phyloP scores from a whole-genome alignment of 2,113 vertebrate genomes.

The Eclectus roratus region DNA sequence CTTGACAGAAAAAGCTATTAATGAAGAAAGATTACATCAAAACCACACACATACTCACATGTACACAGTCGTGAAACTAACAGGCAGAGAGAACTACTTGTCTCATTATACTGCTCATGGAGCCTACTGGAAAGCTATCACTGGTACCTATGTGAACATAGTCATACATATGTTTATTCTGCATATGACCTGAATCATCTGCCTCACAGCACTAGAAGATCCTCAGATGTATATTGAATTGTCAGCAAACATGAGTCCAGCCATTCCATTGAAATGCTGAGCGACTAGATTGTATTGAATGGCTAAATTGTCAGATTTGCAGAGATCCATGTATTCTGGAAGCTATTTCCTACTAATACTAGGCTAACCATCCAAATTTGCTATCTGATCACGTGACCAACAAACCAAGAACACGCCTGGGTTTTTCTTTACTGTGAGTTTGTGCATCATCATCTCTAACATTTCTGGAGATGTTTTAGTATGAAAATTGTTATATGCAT shows the following conservation, averaged over 20 bases:
- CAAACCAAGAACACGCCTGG: background rate
- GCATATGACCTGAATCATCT: too few relatives aligned
- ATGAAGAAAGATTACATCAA: background rate
- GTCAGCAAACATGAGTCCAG: background rate
- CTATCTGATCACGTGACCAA: background rate
- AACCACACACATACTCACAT: background rate
- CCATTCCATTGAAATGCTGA: background rate
- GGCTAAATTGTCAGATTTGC: background rate
- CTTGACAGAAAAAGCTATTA: background rate
- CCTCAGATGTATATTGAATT: background rate
- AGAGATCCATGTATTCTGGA: background rate
- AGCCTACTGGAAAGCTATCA: background rate
- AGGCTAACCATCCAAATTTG: background rate
- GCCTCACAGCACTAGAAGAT: background rate
- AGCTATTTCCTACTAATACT: background rate
- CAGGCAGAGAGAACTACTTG: background rate
- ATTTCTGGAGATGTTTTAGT: background rate
- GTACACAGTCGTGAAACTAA: background rate
- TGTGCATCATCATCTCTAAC: accelerated
- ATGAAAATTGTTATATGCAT: background rate
- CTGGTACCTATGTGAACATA: background rate
- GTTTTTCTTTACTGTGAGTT: background rate
- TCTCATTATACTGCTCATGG: accelerated
- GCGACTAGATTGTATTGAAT: background rate
- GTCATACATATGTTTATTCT: accelerated